Percentiles rank a stretch among this genome's conserved stretches.
phyloP scores from a whole-genome alignment of 2,888 invertebrate species.

The Epinotia bilunana region DNA sequence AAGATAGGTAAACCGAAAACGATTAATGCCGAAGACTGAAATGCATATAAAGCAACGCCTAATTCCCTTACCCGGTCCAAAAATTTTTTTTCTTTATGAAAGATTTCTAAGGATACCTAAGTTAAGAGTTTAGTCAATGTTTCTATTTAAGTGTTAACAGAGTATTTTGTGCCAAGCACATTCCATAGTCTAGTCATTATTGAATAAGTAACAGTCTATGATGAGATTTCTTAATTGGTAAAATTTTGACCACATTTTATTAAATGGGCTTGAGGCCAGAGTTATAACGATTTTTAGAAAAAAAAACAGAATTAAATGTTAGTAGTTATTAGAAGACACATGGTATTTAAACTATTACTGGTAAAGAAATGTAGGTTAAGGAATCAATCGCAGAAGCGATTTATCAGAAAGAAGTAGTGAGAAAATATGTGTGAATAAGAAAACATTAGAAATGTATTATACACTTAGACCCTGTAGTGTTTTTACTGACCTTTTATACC shows the following conservation, averaged over 20 bases:
- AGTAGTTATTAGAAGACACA: slow-evolving; percentile 47
- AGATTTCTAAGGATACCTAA: slow-evolving; percentile 38
- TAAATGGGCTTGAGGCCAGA: slow-evolving; percentile 64
- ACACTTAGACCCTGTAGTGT: slow-evolving; percentile 75
- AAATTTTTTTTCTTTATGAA: slow-evolving; percentile 52
- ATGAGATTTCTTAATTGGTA: slow-evolving; percentile 3
- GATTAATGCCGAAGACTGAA: slow-evolving; percentile 62
- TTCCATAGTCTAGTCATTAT: slow-evolving; percentile 57
- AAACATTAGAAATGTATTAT: slow-evolving; percentile 66
- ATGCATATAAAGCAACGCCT: slow-evolving; percentile 41
- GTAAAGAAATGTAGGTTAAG: slow-evolving; percentile 46
- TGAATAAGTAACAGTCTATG: slow-evolving; percentile 13
- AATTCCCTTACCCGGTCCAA: slow-evolving; percentile 57
- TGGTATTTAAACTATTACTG: slow-evolving; percentile 48
- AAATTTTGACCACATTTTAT: slow-evolving; percentile 34
- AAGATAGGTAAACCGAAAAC: slow-evolving; percentile 57
- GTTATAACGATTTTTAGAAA: slow-evolving; percentile 72
- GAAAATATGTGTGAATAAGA: slow-evolving; percentile 62
- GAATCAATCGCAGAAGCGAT: slow-evolving; percentile 58
- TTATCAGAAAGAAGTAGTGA: slow-evolving; percentile 78
- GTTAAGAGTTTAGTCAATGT: slow-evolving; percentile 44
- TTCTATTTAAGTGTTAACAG: slow-evolving; percentile 50
- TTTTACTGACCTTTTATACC: slow-evolving; percentile 81
- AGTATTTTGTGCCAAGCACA: slow-evolving; percentile 67
- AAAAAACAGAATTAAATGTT: slow-evolving; percentile 58